Base-by-base conservation (phyloP, 2,888 invertebrate species). In the Sinodicranocentrus sp. region DNA sequence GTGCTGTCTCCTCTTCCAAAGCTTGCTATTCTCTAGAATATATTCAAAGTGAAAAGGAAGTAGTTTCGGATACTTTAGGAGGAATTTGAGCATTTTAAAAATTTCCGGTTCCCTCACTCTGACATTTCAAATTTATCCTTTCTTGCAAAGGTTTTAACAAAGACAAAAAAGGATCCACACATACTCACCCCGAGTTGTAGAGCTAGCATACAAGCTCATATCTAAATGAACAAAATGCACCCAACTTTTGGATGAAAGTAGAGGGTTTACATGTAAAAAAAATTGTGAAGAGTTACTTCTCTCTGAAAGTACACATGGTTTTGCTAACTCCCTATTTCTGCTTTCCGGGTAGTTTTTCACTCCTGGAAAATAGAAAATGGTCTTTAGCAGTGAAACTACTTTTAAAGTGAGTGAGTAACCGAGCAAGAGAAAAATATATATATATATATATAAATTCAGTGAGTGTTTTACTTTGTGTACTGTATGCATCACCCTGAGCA, bases 1-100 rank as follows among this genome's bases (percentile, higher is more conserved):
- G 52, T n/a, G n/a, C n/a, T n/a, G n/a, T 75, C 44, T 28, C 63
- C 63, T 63, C 48, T 25, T 43, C 43, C 48, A 71, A 73, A 44
- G 44, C 33, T 23, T 73, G 61, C 25, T 61, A 33, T 59, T 73
- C n/a, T 43, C 13, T 59, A n/a, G 21, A 76, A 76, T 54, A 67
- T 76, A 76, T 76, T 76, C 76, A 54, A 76, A 65, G 75, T 75
- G 63, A 75, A 76, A 54, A 76, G 76, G 76, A 76, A 76, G 76
- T 76, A 67, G 26, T 65, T 76, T 76, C 76, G 57, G 76, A 76
- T 76, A 76, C 67, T 76, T 76, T 65, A 76, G 67, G 44, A 76
- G 63, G 76, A 76, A 76, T 65, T 76, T 67, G 54, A 76, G 67
- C 76, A 76, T 76, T 76, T 76, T 76, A 76, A 76, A 76, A 76